Percentiles rank a stretch among this genome's conserved stretches.
Evolutionary conservation across 2,797 vertebrate genomes (phyloP).

Genomic region (Cacajao melanocephalus): DNA sequence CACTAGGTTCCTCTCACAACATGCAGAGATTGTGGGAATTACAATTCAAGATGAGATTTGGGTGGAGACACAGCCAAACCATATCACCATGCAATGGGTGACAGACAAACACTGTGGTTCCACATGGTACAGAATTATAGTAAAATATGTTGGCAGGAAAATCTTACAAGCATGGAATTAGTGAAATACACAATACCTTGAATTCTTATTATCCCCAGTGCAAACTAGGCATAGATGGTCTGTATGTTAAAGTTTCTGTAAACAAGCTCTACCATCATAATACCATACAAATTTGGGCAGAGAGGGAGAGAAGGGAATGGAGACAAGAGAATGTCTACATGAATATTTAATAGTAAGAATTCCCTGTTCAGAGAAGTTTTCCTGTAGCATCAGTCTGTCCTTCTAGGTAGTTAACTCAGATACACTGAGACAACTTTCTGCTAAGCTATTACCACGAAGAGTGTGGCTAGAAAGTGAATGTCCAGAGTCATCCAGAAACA

Average conservation of each 20-base stretch:
- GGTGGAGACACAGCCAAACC: not conserved
- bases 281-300: not conserved
- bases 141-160: fast-evolving
- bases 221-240: not conserved
- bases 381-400: not conserved
- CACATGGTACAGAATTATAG: not conserved
- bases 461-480: not conserved
- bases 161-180: not conserved
- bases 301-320: not conserved
- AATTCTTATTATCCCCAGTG: not conserved
- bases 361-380: not conserved
- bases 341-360: not conserved
- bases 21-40: not conserved
- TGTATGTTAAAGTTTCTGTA: not conserved
- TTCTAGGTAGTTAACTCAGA: not conserved
- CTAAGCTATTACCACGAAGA: not conserved
- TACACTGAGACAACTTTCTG: not conserved
- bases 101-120: not conserved
- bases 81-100: not conserved
- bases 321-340: not conserved
- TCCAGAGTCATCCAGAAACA: not conserved
- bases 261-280: not conserved
- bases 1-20: not conserved
- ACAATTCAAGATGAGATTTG: not conserved
- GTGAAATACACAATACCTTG: not conserved